Percentiles rank a stretch among this genome's conserved stretches.
Conservation (phyloP, 1,140 invertebrate genomes). For the Phocides pigmalion region DNA sequence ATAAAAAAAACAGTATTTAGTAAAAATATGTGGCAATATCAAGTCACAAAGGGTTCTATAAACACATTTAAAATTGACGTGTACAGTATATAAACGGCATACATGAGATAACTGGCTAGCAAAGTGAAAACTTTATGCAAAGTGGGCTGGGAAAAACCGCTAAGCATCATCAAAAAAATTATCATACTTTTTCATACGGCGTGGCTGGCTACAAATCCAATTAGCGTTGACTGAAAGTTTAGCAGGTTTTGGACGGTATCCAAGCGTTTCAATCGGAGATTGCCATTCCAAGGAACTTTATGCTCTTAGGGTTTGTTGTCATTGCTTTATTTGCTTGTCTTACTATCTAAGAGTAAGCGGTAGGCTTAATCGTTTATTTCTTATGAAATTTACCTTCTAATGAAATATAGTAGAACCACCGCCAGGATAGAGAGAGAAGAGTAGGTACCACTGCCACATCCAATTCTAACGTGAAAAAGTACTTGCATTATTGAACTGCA, state of each 20-base stretch:
- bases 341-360: background rate
- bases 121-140: constrained; percentile 24
- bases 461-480: too few species aligned
- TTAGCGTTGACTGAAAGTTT: constrained; percentile 71
- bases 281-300: constrained; percentile 56
- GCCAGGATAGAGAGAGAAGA: too few species aligned
- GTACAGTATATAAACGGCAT: background rate
- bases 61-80: too few species aligned
- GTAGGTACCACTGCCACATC: too few species aligned
- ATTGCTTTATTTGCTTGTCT: constrained; percentile 42
- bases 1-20: too few species aligned
- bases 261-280: constrained; percentile 66
- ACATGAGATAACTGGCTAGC: background rate
- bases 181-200: constrained; percentile 40
- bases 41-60: too few species aligned
- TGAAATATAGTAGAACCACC: too few species aligned
- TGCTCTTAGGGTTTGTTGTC: constrained; percentile 46
- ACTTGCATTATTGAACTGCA: too few species aligned
- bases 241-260: constrained; percentile 63
- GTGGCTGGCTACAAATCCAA: constrained; percentile 64
- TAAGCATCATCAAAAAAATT: constrained; percentile 30
- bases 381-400: too few species aligned
- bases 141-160: background rate
- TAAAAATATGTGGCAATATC: too few species aligned
- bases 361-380: too few species aligned